phyloP scores from a whole-genome alignment of 2,797 vertebrate genomes.

The Hypotaenidia philippensis region DNA sequence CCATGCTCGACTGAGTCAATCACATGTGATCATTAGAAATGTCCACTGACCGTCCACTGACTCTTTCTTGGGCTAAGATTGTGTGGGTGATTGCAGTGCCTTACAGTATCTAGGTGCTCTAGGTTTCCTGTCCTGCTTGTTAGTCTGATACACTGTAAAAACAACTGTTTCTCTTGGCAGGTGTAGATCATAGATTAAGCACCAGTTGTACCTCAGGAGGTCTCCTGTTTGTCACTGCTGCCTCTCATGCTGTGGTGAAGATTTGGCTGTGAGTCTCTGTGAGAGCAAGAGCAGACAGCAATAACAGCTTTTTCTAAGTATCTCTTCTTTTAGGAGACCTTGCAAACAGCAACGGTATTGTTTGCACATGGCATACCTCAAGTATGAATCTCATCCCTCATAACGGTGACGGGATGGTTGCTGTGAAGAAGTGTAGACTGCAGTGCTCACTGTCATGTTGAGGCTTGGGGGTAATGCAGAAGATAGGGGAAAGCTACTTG shows the following conservation, averaged over 20 bases:
- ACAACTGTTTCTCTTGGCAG: neutral
- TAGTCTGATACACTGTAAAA: neutral
- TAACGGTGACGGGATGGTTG: neutral
- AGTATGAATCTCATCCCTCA: neutral
- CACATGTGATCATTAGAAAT: neutral
- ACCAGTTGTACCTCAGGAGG: neutral
- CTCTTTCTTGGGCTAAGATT: neutral
- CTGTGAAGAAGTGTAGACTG: neutral
- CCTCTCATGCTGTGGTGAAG: neutral
- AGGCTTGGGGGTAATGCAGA: neutral
- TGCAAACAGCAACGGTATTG: neutral
- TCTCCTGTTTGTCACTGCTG: neutral
- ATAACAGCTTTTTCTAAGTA: neutral
- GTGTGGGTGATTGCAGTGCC: neutral
- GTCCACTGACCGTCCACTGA: neutral
- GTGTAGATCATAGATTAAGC: neutral
- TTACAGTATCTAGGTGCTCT: neutral
- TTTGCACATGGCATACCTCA: neutral
- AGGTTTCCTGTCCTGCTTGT: neutral
- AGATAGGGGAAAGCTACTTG: neutral
- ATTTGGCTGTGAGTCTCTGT: neutral
- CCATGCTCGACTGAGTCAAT: neutral
- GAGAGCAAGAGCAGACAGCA: neutral
- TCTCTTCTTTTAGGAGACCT: neutral
- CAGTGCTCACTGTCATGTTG: neutral